A percentile compares a stretch with the other conserved stretches of the same genome.
Conservation (phyloP, 2,797 vertebrate species). For the Peromyscus attwateri region DNA sequence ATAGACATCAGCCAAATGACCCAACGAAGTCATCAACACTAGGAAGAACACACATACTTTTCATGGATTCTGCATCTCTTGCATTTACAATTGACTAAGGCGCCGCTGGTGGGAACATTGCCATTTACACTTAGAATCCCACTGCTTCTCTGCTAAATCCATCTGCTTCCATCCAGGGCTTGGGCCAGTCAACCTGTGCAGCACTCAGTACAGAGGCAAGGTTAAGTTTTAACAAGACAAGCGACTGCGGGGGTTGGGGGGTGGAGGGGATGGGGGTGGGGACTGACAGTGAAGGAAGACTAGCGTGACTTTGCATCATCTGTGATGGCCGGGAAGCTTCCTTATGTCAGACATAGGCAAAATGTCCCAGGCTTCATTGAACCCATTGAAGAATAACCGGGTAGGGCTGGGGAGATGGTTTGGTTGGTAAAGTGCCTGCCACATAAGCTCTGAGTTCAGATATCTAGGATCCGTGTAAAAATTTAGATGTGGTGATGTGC, state of each 20-base stretch:
- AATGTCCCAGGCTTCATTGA: neutral
- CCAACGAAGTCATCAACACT: slow-evolving; percentile 44
- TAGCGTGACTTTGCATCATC: neutral
- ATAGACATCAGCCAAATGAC: neutral
- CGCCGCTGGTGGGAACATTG: neutral
- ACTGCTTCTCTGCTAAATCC: neutral
- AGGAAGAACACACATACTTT: neutral
- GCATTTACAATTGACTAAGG: neutral
- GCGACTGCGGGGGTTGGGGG: neutral
- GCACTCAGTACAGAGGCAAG: neutral
- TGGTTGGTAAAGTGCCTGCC: neutral
- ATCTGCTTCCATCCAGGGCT: neutral
- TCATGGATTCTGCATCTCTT: slow-evolving; percentile 1
- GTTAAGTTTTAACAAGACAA: neutral
- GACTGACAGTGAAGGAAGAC: neutral
- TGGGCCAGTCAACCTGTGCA: neutral
- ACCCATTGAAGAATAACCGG: neutral
- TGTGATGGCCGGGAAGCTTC: neutral
- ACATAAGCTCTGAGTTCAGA: neutral
- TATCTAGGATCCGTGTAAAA: neutral
- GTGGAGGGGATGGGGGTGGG: neutral
- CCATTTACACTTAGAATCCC: neutral
- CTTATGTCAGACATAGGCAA: neutral
- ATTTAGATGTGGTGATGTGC: neutral
- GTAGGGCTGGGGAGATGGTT: neutral